phyloP scores from a whole-genome alignment of 1,140 invertebrate species.

The Grapholita molesta region DNA sequence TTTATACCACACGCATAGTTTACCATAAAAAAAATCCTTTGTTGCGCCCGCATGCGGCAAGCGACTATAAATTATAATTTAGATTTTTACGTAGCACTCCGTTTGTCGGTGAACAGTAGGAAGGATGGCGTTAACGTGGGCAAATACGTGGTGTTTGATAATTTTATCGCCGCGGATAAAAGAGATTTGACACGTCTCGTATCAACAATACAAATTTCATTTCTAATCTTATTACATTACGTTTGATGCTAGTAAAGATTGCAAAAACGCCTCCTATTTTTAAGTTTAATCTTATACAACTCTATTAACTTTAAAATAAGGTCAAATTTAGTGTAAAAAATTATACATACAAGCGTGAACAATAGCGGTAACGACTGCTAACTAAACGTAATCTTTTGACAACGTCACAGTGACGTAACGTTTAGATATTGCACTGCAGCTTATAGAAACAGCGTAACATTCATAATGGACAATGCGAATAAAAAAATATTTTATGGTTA shows the following conservation, averaged over 20 bases:
- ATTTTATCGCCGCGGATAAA: not conserved
- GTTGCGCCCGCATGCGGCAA: conserved; percentile 23
- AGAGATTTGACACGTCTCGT: conserved; percentile 1
- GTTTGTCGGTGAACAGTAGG: not conserved
- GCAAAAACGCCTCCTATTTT: too few relatives aligned
- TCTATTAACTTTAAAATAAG: not conserved
- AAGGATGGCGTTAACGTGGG: not conserved
- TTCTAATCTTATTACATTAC: not conserved
- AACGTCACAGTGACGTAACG: conserved; percentile 26
- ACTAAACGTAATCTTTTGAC: not conserved
- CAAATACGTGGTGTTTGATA: not conserved
- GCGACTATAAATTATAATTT: conserved; percentile 24
- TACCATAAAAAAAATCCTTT: conserved; percentile 28
- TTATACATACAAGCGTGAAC: not conserved
- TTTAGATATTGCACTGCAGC: conserved; percentile 19
- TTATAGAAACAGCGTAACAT: not conserved
- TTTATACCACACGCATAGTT: conserved; percentile 32
- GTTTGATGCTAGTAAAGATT: not conserved
- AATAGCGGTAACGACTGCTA: not conserved
- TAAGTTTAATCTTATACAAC: too few relatives aligned
- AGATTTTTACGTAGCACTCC: not conserved
- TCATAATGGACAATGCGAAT: too few relatives aligned
- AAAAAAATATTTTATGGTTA: too few relatives aligned
- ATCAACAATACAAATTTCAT: not conserved
- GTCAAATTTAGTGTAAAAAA: not conserved